Evolutionary conservation across 2,888 invertebrate genomes (phyloP).

Genomic region (Tetheella fluctuosa): DNA sequence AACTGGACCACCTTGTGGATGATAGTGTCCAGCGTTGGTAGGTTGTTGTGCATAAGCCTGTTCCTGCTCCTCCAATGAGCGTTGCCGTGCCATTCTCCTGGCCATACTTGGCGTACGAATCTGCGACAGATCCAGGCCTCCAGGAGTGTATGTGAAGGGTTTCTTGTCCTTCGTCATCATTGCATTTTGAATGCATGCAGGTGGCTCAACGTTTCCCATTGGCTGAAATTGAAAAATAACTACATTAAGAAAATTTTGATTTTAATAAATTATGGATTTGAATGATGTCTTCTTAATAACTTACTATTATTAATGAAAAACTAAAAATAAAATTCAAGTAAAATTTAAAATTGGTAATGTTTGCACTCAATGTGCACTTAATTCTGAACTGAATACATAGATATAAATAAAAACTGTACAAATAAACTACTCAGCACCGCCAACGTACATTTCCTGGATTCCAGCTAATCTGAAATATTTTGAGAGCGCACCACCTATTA

Average conservation of each 20-base stretch:
- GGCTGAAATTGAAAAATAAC: conserved; percentile 71
- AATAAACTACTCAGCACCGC: not conserved
- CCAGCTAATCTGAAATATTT: not conserved
- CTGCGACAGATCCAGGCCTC: conserved; percentile 95
- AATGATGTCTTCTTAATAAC: no score
- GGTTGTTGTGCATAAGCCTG: conserved; percentile 60
- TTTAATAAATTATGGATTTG: no score
- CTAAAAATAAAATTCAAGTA: no score
- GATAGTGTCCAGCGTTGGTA: conserved; percentile 50
- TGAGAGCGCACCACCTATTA: not conserved
- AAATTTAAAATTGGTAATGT: not conserved
- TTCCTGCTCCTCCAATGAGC: conserved; percentile 84
- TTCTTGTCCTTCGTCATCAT: conserved; percentile 98
- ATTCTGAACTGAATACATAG: not conserved
- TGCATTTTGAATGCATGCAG: conserved; percentile 95
- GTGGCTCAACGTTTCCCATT: conserved; percentile 86
- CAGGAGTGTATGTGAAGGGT: conserved; percentile 98
- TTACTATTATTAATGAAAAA: no score
- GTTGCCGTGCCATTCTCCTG: conserved; percentile 87
- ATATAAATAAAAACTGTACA: not conserved
- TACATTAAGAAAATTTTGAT: no score
- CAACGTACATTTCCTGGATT: not conserved
- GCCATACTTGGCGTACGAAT: conserved; percentile 96
- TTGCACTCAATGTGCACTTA: not conserved
- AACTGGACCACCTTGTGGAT: conserved; percentile 65